Evolutionary conservation across 1,140 invertebrate species (phyloP).

Genomic region (Caenorhabditis inopinata): DNA sequence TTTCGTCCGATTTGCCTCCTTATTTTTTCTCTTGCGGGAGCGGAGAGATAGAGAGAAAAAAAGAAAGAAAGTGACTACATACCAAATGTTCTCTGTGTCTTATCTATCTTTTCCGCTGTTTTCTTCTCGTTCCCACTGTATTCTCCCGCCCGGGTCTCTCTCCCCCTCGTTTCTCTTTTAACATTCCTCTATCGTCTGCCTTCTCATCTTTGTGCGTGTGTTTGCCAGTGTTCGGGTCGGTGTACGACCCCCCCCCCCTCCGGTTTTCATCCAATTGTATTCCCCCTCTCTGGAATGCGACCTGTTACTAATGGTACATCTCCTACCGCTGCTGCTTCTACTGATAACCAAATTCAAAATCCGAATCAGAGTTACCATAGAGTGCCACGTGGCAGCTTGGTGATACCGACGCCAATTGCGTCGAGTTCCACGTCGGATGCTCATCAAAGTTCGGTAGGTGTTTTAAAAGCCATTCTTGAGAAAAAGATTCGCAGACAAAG

Average conservation of each 20-base stretch:
- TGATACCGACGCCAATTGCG: background rate
- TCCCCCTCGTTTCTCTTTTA: background rate
- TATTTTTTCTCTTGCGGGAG: background rate
- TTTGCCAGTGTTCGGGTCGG: conserved; percentile 31
- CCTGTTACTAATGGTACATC: background rate
- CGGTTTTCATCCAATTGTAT: too few relatives aligned
- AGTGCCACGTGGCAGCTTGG: too few relatives aligned
- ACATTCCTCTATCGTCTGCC: background rate
- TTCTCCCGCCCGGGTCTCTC: too few relatives aligned
- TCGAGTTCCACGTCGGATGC: background rate
- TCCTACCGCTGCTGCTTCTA: background rate
- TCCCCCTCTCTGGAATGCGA: conserved; percentile 32
- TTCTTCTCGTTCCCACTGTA: too few relatives aligned
- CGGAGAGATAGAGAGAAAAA: background rate
- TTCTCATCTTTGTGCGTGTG: background rate
- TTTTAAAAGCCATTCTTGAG: too few relatives aligned
- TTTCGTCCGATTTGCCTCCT: too few relatives aligned
- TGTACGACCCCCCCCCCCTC: too few relatives aligned
- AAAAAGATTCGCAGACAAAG: background rate
- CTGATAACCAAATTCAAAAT: background rate
- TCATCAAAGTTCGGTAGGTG: conserved; percentile 14
- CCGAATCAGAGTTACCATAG: too few relatives aligned
- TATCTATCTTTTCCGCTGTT: too few relatives aligned
- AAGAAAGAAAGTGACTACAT: background rate
- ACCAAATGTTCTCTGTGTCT: too few relatives aligned